phyloP scores from a whole-genome alignment of 2,797 vertebrate species.

The Selene dorsalis region DNA sequence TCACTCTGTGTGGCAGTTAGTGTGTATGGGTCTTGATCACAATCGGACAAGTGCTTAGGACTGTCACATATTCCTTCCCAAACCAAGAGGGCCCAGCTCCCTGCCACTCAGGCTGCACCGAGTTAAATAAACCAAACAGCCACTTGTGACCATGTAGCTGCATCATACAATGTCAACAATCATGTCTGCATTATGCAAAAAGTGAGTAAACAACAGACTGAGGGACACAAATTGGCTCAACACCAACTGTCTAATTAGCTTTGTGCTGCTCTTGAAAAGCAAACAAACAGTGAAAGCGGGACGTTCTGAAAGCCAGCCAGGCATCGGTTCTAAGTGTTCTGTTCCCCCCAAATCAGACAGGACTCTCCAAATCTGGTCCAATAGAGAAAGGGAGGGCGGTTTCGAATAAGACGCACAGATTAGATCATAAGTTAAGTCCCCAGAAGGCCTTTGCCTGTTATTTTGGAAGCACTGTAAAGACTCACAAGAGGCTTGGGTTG shows the following conservation, averaged over 20 bases:
- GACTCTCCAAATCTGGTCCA: constrained; percentile 61
- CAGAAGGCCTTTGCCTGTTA: constrained; percentile 68
- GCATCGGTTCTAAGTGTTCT: constrained; percentile 70
- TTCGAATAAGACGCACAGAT: constrained; percentile 71
- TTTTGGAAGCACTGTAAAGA: constrained; percentile 78
- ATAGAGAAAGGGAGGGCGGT: constrained; percentile 46
- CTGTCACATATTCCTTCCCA: constrained; percentile 31
- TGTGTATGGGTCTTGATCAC: constrained; percentile 51
- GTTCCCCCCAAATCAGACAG: constrained; percentile 73
- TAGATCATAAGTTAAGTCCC: constrained; percentile 76
- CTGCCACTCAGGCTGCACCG: constrained; percentile 38
- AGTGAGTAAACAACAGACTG: constrained; percentile 83
- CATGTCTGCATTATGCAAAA: constrained; percentile 82
- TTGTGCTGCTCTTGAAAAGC: constrained; percentile 85
- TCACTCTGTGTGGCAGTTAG: constrained; percentile 30
- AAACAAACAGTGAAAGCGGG: constrained; percentile 80
- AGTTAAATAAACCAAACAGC: constrained; percentile 71
- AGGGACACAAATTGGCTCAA: constrained; percentile 82
- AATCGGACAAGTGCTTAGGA: constrained; percentile 39
- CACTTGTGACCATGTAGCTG: constrained; percentile 71
- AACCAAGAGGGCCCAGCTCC: constrained; percentile 31
- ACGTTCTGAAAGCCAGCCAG: constrained; percentile 78
- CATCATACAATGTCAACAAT: constrained; percentile 79
- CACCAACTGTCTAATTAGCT: constrained; percentile 87
- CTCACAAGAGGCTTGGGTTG: constrained; percentile 67